Evolutionary conservation across 2,888 invertebrate genomes (phyloP), one percentile per base, ranked within the genome.

Genomic region (Limnephilus lunatus): DNA sequence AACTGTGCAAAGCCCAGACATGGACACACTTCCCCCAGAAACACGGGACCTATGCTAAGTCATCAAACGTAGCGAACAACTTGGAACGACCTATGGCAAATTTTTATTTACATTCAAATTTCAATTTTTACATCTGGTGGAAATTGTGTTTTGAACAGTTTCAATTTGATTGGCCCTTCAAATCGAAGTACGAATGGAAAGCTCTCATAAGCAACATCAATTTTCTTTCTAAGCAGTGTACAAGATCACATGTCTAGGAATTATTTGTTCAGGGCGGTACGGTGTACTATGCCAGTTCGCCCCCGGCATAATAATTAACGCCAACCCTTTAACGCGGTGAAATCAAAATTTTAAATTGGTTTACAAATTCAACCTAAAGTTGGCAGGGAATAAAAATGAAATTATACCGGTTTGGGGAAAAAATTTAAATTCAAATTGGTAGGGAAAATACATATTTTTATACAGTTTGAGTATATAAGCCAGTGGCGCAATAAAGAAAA

Each of bases 331-430:
- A 83, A 83, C 82, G 31, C 32, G 32, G 32, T 83, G 82, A 83
- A 83, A 83, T 83, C 31, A 83, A 11, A 83, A 83, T 83, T 83
- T 68, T 83, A 83, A 83, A 83, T 83, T 83, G 82, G 82, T 83
- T 83, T 83, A 19, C 68, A 68, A 68, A 68, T 68, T 68, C 19
- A 31, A 83, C 82, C 32, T 12, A 31, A 83, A 83, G 82, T 83
- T 83, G 82, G 31, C 82, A 19, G 15, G 82, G 82, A 83, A 83
- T 82, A 83, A 83, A 83, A 83, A 83, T 83, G 1, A 83, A 83
- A 83, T 83, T 83, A 83, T 32, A 15, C 25, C 32, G 32, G 82
- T 32, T 32, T 32, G 68, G 68, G 68, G n/a, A 25, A 68, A 68
- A 68, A 68, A n/a, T n/a, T 25, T 9, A 7, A 25, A 68, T 68